Conservation (phyloP, 2,888 invertebrate genomes). For the Macroteleia sp. region DNA sequence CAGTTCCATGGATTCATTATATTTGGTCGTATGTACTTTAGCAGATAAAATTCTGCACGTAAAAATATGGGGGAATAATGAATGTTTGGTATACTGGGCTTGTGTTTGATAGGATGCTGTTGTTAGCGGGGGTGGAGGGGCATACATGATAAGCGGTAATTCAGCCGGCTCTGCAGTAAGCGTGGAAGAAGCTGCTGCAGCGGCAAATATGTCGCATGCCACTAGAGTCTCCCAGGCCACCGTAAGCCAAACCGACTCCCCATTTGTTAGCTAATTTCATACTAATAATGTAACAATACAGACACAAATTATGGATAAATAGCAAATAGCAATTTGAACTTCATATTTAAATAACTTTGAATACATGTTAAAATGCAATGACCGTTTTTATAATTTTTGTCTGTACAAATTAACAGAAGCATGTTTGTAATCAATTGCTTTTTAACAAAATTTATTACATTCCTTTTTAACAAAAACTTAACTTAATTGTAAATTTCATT, state of each 20-base stretch:
- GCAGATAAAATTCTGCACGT: conserved; percentile 45
- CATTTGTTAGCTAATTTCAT: conserved; percentile 78
- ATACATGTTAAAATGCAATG: neutral
- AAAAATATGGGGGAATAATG: conserved; percentile 53
- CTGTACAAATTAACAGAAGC: conserved; percentile 15
- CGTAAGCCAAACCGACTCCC: conserved; percentile 87
- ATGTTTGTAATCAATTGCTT: conserved; percentile 42
- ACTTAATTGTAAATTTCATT: too few relatives aligned
- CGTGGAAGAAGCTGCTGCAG: conserved; percentile 85
- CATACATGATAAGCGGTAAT: conserved; percentile 85
- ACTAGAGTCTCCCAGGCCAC: conserved; percentile 95
- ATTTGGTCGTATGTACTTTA: conserved; percentile 11
- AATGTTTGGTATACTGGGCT: conserved; percentile 64
- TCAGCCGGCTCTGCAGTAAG: conserved; percentile 81
- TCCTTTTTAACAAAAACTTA: too few relatives aligned
- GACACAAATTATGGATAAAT: conserved; percentile 45
- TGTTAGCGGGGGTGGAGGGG: conserved; percentile 84
- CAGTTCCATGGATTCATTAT: too few relatives aligned
- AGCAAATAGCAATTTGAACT: too few relatives aligned
- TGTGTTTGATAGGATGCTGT: conserved; percentile 83
- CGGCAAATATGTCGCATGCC: conserved; percentile 88
- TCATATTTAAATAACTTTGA: too few relatives aligned
- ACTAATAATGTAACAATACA: conserved; percentile 32
- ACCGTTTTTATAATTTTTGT: too few relatives aligned
- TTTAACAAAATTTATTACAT: too few relatives aligned